Percentiles rank a stretch among this genome's conserved stretches.
Conservation (phyloP, 1,140 invertebrate genomes). For the Drosophila ambigua region DNA sequence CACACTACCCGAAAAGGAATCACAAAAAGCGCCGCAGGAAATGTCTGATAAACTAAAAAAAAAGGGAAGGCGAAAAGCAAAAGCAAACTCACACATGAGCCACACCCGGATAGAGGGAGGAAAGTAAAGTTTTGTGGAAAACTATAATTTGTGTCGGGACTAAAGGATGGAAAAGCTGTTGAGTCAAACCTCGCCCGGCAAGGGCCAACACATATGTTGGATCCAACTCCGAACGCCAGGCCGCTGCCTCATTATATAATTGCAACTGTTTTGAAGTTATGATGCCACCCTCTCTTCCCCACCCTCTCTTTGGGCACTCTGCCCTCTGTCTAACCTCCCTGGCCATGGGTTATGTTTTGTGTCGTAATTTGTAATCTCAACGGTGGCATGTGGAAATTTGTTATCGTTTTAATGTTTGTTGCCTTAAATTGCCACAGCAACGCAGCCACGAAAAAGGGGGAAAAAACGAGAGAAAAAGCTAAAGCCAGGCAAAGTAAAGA, state of each 20-base stretch:
- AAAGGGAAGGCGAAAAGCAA: slow-evolving; percentile 12
- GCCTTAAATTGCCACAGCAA: slow-evolving; percentile 68
- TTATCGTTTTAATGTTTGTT: slow-evolving; percentile 76
- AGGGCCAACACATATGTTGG: slow-evolving; percentile 23
- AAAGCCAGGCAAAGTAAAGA: slow-evolving; percentile 21
- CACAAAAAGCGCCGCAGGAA: slow-evolving; percentile 66
- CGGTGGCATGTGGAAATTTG: slow-evolving; percentile 66
- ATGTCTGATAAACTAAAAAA: slow-evolving; percentile 72
- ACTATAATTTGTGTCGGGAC: not conserved
- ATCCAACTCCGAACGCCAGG: slow-evolving; percentile 38
- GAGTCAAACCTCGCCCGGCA: slow-evolving; percentile 37
- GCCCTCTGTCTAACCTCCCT: slow-evolving; percentile 18
- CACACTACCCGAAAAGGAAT: slow-evolving; percentile 32
- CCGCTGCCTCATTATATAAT: slow-evolving; percentile 72
- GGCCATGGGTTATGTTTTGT: slow-evolving; percentile 65
- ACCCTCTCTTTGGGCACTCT: slow-evolving; percentile 14
- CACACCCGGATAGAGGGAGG: slow-evolving; percentile 18
- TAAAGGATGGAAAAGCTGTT: not conserved
- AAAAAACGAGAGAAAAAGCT: slow-evolving; percentile 3
- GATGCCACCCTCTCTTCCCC: slow-evolving; percentile 12
- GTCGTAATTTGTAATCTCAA: slow-evolving; percentile 74
- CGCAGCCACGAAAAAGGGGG: slow-evolving; percentile 22
- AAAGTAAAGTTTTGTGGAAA: slow-evolving; percentile 8
- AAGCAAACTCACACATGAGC: slow-evolving; percentile 20
- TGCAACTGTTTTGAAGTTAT: slow-evolving; percentile 77